Conservation (phyloP, 2,113 vertebrate species). For the Vireo altiloquus region DNA sequence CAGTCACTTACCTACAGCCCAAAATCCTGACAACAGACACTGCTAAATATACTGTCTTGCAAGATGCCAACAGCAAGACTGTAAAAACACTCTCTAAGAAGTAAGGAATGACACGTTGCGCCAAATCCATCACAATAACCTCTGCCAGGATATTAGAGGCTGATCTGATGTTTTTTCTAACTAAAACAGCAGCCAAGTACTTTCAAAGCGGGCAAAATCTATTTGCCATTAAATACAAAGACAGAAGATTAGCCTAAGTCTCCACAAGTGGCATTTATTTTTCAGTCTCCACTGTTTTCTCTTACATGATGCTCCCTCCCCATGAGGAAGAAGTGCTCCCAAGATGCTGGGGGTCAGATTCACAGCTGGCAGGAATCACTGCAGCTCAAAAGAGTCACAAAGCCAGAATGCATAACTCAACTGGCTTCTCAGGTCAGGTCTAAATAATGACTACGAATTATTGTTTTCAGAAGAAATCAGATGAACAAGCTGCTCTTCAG, state of each 20-base stretch:
- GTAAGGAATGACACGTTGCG: rapidly evolving
- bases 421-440: neutral
- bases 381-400: neutral
- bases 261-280: neutral
- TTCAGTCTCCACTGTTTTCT: neutral
- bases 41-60: neutral
- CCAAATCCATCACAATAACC: neutral
- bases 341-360: neutral
- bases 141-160: neutral
- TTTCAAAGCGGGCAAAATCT: neutral
- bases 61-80: neutral
- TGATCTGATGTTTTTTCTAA: neutral
- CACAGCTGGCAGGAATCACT: neutral
- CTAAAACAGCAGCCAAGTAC: neutral
- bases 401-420: neutral
- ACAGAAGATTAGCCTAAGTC: neutral
- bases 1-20: neutral
- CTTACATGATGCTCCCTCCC: neutral
- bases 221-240: neutral
- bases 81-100: neutral
- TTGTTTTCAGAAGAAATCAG: neutral
- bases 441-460: neutral
- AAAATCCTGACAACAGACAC: neutral
- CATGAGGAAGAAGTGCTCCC: rapidly evolving
- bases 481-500: neutral